Conservation (phyloP, 2,113 vertebrate genomes). For the Nothobranchius kuhntae region DNA sequence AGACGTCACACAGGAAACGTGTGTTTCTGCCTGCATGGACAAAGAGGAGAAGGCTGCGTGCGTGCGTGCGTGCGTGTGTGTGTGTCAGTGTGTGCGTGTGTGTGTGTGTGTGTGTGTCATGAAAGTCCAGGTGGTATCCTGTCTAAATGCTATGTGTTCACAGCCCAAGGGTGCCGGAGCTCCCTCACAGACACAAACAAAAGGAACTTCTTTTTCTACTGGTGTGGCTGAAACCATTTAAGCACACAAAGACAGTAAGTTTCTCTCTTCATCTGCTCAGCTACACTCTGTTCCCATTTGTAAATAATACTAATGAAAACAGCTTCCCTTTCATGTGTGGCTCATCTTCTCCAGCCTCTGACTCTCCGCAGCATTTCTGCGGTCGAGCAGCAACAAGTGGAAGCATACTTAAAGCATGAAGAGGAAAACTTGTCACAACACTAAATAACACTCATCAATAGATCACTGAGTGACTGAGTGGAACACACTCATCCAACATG, state of each 20-base stretch:
- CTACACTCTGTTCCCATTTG: slow-evolving; percentile 2
- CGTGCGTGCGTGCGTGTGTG: slow-evolving; percentile 5
- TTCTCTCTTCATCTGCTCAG: background rate
- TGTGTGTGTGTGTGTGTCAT: background rate
- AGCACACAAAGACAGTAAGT: background rate
- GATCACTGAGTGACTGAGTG: slow-evolving; percentile 15
- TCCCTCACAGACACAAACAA: slow-evolving; percentile 5
- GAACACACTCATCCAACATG: slow-evolving; percentile 14
- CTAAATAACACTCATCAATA: slow-evolving; percentile 43
- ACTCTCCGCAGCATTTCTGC: slow-evolving; percentile 47
- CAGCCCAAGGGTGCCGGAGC: slow-evolving; percentile 7
- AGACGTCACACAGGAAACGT: slow-evolving; percentile 44
- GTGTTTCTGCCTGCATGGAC: slow-evolving; percentile 22
- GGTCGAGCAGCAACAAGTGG: slow-evolving; percentile 30
- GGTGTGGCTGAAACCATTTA: background rate
- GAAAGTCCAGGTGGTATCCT: slow-evolving; percentile 52
- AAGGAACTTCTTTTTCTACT: slow-evolving; percentile 7
- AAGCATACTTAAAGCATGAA: slow-evolving; percentile 42
- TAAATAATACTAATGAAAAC: slow-evolving; percentile 4
- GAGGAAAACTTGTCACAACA: slow-evolving; percentile 44
- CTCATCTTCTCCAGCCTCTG: slow-evolving; percentile 35
- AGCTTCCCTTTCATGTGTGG: slow-evolving; percentile 7
- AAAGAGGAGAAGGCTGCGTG: slow-evolving; percentile 21
- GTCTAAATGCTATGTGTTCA: slow-evolving; percentile 41
- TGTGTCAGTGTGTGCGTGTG: slow-evolving; percentile 5